A percentile compares a stretch with the other conserved stretches of the same genome.
phyloP scores from a whole-genome alignment of 1,140 invertebrate genomes.

The Atopsyche davidsoni region DNA sequence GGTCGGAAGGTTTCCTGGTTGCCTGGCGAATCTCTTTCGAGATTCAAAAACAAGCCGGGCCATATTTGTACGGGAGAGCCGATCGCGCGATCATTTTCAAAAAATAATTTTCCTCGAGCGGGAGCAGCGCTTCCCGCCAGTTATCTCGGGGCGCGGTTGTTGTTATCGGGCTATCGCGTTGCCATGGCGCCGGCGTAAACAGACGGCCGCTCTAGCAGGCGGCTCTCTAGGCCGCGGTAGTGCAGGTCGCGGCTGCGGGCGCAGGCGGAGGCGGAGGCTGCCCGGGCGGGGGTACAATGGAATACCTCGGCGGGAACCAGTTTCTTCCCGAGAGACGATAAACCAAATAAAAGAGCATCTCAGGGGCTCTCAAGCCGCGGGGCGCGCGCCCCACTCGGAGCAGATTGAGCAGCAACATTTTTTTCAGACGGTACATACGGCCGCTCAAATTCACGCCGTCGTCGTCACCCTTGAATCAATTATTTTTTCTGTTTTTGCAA shows the following conservation, averaged over 20 bases:
- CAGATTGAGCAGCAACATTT: not conserved
- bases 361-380: not conserved
- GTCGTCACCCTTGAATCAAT: too few relatives aligned
- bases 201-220: not conserved
- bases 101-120: too few relatives aligned
- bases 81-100: too few relatives aligned
- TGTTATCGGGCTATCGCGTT: too few relatives aligned
- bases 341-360: not conserved
- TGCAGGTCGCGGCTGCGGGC: conserved; percentile 3
- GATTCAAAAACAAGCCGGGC: too few relatives aligned
- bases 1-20: too few relatives aligned
- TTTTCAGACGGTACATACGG: not conserved
- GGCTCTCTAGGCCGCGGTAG: not conserved
- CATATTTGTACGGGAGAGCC: too few relatives aligned
- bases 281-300: conserved; percentile 8
- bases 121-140: too few relatives aligned
- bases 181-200: not conserved
- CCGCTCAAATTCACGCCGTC: too few relatives aligned
- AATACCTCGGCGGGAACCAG: conserved; percentile 13
- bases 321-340: conserved; percentile 2
- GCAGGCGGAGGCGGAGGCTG: not conserved
- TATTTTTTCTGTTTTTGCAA: too few relatives aligned
- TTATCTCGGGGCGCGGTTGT: too few relatives aligned
- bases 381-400: not conserved
- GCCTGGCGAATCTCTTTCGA: too few relatives aligned